Base-by-base conservation (phyloP, 2,888 invertebrate genomes). In the Thera britannica region DNA sequence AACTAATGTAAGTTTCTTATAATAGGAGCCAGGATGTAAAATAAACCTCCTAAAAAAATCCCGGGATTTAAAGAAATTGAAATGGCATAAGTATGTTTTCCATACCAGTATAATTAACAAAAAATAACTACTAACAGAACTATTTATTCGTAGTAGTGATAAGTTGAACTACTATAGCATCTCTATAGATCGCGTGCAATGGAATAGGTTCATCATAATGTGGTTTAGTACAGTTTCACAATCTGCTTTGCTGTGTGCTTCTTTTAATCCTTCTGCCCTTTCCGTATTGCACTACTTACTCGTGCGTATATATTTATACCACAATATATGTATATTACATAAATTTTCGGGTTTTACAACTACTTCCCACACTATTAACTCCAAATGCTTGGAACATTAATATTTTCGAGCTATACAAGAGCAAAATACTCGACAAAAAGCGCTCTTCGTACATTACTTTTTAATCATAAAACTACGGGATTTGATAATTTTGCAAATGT, bases 211-310 rank as follows among this genome's bases (percentile, higher is more conserved):
- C 38, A 34, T 49, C n/a, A 12, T 56, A 12, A 34, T 54, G 70
- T 74, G 76, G 76, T 75, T 77, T 67, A 69, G 77, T 72, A 51
- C 74, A 74, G 72, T 72, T 65, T 66, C 65, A 57, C 67, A 65
- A 66, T 72, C 62, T 70, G 69, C 79, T 78, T 77, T 46, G 74
- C 74, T 71, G 72, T 77, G 34, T 68, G 79, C 79, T 79, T 78
- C 64, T 52, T 60, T 67, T 61, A 62, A 67, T 60, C 63, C 71
- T 60, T 48, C 59, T 63, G 46, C n/a, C 64, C 60, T 57, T 51
- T 46, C 58, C 64, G 7, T 34, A 58, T 2, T 41, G 36, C 55
- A 36, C 36, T 34, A 52, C 1, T 34, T 9, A 51, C 51, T 12
- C 51, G 23, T 23, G 23, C 23, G 23, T 23, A 23, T 23, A 23